A percentile compares a stretch with the other conserved stretches of the same genome.
phyloP scores from a whole-genome alignment of 2,113 vertebrate genomes.

The Leiothrix lutea region DNA sequence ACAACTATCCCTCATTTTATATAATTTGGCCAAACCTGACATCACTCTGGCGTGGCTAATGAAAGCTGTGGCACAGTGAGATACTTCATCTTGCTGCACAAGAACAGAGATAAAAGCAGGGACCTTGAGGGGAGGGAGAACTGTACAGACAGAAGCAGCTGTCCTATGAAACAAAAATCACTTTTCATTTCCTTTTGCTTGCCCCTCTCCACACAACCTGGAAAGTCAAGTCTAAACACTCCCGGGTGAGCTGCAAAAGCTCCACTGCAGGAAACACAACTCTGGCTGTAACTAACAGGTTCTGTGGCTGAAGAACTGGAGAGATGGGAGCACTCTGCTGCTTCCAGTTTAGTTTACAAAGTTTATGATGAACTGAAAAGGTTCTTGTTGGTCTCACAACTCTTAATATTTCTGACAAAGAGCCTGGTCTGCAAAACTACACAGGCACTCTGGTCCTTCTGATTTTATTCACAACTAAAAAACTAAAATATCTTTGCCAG shows the following conservation, averaged over 20 bases:
- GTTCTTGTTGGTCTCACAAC: background rate
- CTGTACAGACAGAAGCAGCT: conserved; percentile 25
- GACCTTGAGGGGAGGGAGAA: background rate
- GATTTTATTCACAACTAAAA: background rate
- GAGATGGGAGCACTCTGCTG: background rate
- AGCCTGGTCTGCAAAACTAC: background rate
- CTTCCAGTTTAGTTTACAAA: background rate
- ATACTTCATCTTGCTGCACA: background rate
- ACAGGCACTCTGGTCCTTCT: rapidly evolving
- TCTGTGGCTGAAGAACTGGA: background rate
- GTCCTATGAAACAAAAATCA: conserved; percentile 18
- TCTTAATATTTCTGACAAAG: background rate
- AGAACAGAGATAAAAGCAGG: conserved; percentile 23
- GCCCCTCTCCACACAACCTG: background rate
- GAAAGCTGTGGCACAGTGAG: conserved; percentile 21
- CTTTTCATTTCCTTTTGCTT: conserved; percentile 37
- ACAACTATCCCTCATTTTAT: conserved; percentile 35
- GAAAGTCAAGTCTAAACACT: background rate
- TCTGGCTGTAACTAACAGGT: background rate
- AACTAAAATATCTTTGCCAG: background rate
- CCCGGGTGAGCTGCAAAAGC: background rate
- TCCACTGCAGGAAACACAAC: background rate
- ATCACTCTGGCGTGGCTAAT: background rate
- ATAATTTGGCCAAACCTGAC: conserved; percentile 27
- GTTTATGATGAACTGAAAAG: background rate